Base-by-base conservation (phyloP, 2,888 invertebrate genomes). In the Drosophila tripunctata region DNA sequence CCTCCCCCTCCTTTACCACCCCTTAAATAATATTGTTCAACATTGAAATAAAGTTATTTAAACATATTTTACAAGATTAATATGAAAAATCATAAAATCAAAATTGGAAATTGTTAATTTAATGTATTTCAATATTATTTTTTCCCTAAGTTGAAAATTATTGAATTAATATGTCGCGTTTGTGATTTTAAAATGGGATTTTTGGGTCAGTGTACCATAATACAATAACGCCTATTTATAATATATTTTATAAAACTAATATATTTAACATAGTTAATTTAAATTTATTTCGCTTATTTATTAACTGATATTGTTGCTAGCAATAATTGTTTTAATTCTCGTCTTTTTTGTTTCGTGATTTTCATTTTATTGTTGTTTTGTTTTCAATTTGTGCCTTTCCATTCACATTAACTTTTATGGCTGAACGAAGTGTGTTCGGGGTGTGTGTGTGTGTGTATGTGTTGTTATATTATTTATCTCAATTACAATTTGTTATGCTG, bases 401-500 rank as follows among this genome's bases (percentile, higher is more conserved):
- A 72, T 71, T 70, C 63, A 55, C 60, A 62, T 72, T 55, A 51
- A 54, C 43, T 75, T 68, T 66, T 51, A 67, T 67, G 40, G 69
- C 52, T 64, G 65, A 63, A 64, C 60, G 67, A 74, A 61, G 73
- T 78, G 75, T 71, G 71, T 60, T 64, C 15, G 8, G 30, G 2
- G 24, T 27, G 2, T 19, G 4, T 30, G 55, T 66, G 52, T 70
- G 77, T 31, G 6, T 40, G 57, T 65, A 43, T 72, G 75, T 67
- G 6, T 19, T 41, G 21, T 38, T 40, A 57, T 65, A 52, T 70
- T 78, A 67, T 77, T 75, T 76, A 81, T 82, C 62, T 68, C 65
- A 62, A 50, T 55, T 62, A 62, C 73, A 79, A 85, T 87, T 87
- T 75, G 87, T 62, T 75, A 72, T 75, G 83, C 83, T 73, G 68